Evolutionary conservation across 92 coral and sea anemone genomes (phyloP), one percentile per base, ranked within the genome.

Genomic region (Plumapathes pennacea): DNA sequence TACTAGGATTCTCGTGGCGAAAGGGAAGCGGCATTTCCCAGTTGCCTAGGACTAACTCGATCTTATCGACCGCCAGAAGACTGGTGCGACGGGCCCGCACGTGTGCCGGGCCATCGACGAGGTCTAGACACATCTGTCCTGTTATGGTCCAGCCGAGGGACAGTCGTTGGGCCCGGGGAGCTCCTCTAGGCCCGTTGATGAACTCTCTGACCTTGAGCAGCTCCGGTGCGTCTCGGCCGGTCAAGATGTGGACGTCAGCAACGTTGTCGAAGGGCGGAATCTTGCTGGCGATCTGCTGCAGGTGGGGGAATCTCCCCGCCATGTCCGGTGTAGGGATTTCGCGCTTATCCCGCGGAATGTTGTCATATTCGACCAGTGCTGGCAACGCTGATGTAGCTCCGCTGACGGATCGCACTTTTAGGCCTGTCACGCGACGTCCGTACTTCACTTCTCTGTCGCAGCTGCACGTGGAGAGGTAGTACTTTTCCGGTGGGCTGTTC

Each of bases 271-370:
- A 24, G 18, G 79, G 79, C 38, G 79, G 71, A 25, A 71, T 71
- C 17, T 71, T 71, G 1, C 32, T 11, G 19, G 52, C 38, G 36
- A 71, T 71, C 13, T 28, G 53, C 27, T 41, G 72, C 15, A 71
- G 79, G 49, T 71, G 79, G 31, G 46, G 46, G 11, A 55, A 55
- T 3, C 31, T 53, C 32, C 25, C 21, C 40, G 58, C 54, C n/a
- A 71, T 47, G 0, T 60, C 64, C 3, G 83, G 76, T n/a, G 83
- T 76, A 4, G 77, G 83, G 22, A 76, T 67, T 41, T 76, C 83
- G 12, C 60, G 52, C 30, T 75, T 67, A 26, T 75, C 82, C 42
- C 50, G 53, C 6, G 82, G 83, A 14, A 76, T 76, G 43, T 45
- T 32, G 53, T 76, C 77, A 40, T 77, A 67, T 48, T 76, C 83